These are phyloP conservation scores for Enteromius viviparus DNA, from an alignment of 2,797 vertebrate genomes.

Conservation along the genomic window DNA sequence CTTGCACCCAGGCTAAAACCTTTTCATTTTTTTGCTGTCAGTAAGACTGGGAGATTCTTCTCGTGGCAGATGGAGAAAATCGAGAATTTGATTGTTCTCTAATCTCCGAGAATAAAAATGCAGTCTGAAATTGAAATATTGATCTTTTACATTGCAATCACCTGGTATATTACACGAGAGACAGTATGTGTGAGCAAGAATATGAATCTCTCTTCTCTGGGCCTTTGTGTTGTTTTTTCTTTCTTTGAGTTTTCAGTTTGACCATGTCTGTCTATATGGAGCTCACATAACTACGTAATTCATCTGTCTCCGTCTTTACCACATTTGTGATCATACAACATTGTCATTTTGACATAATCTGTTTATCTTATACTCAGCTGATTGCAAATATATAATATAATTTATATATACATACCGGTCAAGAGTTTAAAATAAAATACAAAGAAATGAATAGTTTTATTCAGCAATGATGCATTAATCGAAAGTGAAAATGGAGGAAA, in stretches of 20 bases:
- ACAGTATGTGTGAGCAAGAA: constrained; percentile 29
- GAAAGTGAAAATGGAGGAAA: neutral
- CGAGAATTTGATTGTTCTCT: constrained; percentile 53
- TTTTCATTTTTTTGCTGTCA: constrained; percentile 32
- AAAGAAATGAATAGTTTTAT: neutral
- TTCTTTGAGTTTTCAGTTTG: neutral
- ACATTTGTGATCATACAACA: neutral
- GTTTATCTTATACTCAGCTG: neutral
- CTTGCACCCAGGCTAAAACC: constrained; percentile 28
- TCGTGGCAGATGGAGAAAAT: constrained; percentile 38
- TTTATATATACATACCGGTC: neutral
- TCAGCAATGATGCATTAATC: neutral
- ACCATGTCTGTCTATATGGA: neutral
- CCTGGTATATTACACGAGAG: constrained; percentile 43
- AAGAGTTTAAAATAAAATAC: neutral
- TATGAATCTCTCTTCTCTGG: neutral
- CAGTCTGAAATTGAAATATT: constrained; percentile 71
- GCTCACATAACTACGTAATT: neutral
- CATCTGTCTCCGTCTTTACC: neutral
- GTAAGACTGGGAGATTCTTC: constrained; percentile 18
- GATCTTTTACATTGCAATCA: constrained; percentile 70
- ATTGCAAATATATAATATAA: neutral
- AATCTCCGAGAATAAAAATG: constrained; percentile 70
- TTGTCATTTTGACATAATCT: neutral
- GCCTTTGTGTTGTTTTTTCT: neutral